Base-by-base conservation (phyloP, 2,888 invertebrate species). In the Clepsis dumicolana region DNA sequence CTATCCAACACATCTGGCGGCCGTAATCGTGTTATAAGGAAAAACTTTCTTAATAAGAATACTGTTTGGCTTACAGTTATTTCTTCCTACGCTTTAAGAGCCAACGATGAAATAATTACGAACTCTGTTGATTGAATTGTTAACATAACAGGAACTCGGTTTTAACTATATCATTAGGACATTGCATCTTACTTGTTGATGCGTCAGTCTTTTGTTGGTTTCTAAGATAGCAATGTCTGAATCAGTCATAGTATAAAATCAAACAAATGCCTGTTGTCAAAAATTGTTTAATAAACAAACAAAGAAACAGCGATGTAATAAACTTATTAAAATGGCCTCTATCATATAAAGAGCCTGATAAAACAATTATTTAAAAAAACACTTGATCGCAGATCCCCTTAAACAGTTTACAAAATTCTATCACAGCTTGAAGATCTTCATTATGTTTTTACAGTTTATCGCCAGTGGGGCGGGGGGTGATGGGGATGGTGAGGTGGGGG, bases 21-120 rank as follows among this genome's bases (percentile, higher is more conserved):
- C 81, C 84, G 89, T 92, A 92, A 93, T 92, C 88, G 86, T 88
- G 90, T 92, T 92, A 93, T 87, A 85, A 88, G 88, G 86, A 92
- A 92, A 93, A 93, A 93, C 88, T 93, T 93, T 93, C 86, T 90
- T 92, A 93, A 93, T 93, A 92, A 92, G 90, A 85, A 81, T 84
- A 83, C 80, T 82, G 85, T 87, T 89, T 87, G 85, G 84, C 83
- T 85, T 82, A 77, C 80, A 74, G 74, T 73, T 84, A 82, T 87
- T 83, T 82, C 81, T 81, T 78, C 83, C 71, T 76, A 77, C 76
- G 75, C 71, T 71, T 77, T 74, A 77, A 77, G 80, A 81, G 79
- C 76, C 81, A 83, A 83, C 79, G 77, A 80, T 80, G 74, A 77
- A 83, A 81, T 86, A 84, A 86, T 85, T 84, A 84, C 79, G 77